A percentile compares a stretch with the other conserved stretches of the same genome.
phyloP scores from a whole-genome alignment of 2,888 invertebrate species.

The Pharmacophagus antenor region DNA sequence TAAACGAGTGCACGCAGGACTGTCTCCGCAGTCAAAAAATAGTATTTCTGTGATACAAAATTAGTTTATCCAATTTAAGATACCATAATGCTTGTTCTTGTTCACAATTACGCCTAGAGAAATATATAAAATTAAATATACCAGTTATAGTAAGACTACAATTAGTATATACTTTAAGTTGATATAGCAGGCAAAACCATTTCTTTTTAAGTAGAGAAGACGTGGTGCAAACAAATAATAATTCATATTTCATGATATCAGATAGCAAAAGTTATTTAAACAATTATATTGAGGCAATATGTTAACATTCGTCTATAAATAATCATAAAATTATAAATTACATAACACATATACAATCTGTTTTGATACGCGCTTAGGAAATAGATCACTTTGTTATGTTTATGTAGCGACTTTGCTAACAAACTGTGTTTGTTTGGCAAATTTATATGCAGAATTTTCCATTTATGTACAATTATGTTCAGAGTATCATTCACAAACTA shows the following conservation, averaged over 20 bases:
- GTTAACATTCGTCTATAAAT: not conserved
- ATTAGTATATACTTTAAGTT: too few relatives aligned
- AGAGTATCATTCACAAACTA: constrained; percentile 17
- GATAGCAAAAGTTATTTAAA: not conserved
- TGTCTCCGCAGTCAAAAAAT: too few relatives aligned
- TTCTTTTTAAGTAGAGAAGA: not conserved
- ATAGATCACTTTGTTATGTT: constrained; percentile 32
- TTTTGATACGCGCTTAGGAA: constrained; percentile 10
- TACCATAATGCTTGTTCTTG: too few relatives aligned
- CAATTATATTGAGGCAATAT: not conserved
- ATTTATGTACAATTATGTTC: constrained; percentile 34
- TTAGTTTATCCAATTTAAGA: too few relatives aligned
- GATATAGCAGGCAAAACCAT: too few relatives aligned
- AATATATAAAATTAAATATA: too few relatives aligned
- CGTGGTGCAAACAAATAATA: not conserved
- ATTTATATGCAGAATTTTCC: constrained; percentile 55
- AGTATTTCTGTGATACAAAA: too few relatives aligned
- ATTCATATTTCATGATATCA: not conserved
- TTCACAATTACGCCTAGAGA: too few relatives aligned
- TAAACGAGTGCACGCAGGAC: too few relatives aligned
- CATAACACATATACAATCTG: not conserved
- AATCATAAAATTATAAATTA: not conserved
- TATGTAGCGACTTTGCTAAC: constrained; percentile 33
- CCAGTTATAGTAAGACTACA: too few relatives aligned
- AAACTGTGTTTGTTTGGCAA: constrained; percentile 45